Evolutionary conservation across 2,888 invertebrate genomes (phyloP), one percentile per base, ranked within the genome.

Genomic region (Lochmaea capreae): DNA sequence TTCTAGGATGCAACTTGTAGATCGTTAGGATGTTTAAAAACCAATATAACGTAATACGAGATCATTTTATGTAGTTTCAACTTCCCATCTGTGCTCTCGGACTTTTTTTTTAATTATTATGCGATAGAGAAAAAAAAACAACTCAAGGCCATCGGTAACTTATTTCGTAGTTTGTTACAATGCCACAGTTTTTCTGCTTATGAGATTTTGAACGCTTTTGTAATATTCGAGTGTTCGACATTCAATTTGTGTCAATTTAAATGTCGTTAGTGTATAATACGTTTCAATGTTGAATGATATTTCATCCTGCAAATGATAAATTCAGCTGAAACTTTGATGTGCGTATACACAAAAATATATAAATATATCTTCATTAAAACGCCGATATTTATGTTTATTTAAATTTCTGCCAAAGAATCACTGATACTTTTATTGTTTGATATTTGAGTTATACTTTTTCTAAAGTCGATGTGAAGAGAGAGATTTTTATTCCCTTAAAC

Each of bases 71-170:
- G 70, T 71, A 72, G 74, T 72, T 72, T 54, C 26, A 76, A 74
- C 72, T 67, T 71, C 67, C 72, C 76, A 76, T 73, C 73, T 75
- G 77, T 73, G 73, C 72, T 74, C 59, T n/a, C 67, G 62, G 72
- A 69, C 74, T 72, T 73, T 54, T 54, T 54, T 54, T 77, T 73
- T 71, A 77, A 75, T 77, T 77, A 74, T 71, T 77, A 74, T 71
- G 66, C 73, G 66, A 74, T 11, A 46, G 46, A 46, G 33, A 39
- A 39, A 39, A 76, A 74, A 76, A 77, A 77, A 73, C 59, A 42
- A 69, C 65, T 73, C 75, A 77, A 77, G 77, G 77, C 66, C 71
- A 52, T 58, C 46, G 62, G 43, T 75, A 71, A 73, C 61, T 70
- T 62, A 61, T 73, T 73, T 52, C 65, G 46, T 68, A 59, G 65